Percentiles rank a stretch among this genome's conserved stretches.
Conservation (phyloP, 1,140 invertebrate genomes). For the Brachionus manjavacas region DNA sequence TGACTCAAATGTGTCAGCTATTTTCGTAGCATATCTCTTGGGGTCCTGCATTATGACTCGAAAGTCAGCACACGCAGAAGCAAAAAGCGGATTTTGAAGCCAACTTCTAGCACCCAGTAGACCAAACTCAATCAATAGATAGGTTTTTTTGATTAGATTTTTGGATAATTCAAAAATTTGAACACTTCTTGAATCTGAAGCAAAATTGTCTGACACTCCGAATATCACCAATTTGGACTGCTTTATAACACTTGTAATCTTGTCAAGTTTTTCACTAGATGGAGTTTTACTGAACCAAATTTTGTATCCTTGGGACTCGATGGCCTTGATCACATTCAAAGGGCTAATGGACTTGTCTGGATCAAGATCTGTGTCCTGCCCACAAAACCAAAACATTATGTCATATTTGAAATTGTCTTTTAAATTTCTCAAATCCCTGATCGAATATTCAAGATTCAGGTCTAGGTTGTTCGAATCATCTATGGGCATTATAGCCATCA, state of each 20-base stretch:
- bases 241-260: not conserved
- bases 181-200: not conserved
- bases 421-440: conserved; percentile 49
- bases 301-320: conserved; percentile 41
- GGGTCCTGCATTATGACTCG: conserved; percentile 52
- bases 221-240: not conserved
- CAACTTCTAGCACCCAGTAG: not conserved
- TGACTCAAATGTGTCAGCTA: conserved; percentile 46
- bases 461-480: conserved; percentile 49
- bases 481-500: conserved; percentile 50
- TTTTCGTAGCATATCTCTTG: conserved; percentile 47
- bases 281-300: not conserved
- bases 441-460: conserved; percentile 50
- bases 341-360: conserved; percentile 46
- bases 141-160: not conserved
- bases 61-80: conserved; percentile 38
- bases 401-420: conserved; percentile 49
- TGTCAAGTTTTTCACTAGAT: not conserved
- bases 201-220: conserved; percentile 1
- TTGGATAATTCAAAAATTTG: not conserved
- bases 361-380: not conserved
- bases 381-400: conserved; percentile 49
- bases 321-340: conserved; percentile 45
- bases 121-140: conserved; percentile 21
- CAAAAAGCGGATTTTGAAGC: conserved; percentile 6